Base-by-base conservation (phyloP, 2,797 vertebrate genomes). In the Danio jaintianensis region DNA sequence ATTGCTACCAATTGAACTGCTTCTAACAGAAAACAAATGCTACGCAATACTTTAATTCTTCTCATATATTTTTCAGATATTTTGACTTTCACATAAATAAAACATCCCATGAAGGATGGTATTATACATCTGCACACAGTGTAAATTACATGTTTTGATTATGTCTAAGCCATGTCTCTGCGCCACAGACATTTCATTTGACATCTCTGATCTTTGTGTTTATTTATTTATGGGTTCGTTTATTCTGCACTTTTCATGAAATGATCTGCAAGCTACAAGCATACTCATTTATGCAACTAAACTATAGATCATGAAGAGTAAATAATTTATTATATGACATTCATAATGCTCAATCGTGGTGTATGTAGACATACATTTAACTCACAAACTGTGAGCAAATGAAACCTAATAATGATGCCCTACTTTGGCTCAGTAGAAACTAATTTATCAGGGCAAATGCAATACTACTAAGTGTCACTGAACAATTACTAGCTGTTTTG, bases 11-110 rank as follows among this genome's bases (percentile, higher is more conserved):
- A 29, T 29, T 29, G 29, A 29, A 68, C 36, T 40, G 43, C 38
- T 29, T 64, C 53, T 69, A 56, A 73, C 78, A 83, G 78, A 40
- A 59, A 62, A 53, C 75, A 75, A 72, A 52, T 76, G 62, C 74
- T 53, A 64, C 56, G 43, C 42, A 36, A 61, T 4, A 62, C 11
- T 42, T 63, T 63, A 38, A 7, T 50, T 62, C 9, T 8, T 4
- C n/a, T 38, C 72, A 48, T 13, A 7, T 18, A 5, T 42, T 18
- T 48, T 29, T 50, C 15, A 61, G 40, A 59, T 15, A 2, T 62
- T 61, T 36, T 13, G 11, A 11, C 58, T 52, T 5, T 63, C 45
- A 1, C 10, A 64, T 72, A 63, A 73, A 80, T 66, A 73, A 55
- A 73, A 56, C 15, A 10, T 68, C 29, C 52, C 36, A 45, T 16